A percentile compares a stretch with the other conserved stretches of the same genome.
These are phyloP conservation scores for Peromyscus attwateri DNA, from an alignment of 2,797 vertebrate species.

Conservation along the genomic window DNA sequence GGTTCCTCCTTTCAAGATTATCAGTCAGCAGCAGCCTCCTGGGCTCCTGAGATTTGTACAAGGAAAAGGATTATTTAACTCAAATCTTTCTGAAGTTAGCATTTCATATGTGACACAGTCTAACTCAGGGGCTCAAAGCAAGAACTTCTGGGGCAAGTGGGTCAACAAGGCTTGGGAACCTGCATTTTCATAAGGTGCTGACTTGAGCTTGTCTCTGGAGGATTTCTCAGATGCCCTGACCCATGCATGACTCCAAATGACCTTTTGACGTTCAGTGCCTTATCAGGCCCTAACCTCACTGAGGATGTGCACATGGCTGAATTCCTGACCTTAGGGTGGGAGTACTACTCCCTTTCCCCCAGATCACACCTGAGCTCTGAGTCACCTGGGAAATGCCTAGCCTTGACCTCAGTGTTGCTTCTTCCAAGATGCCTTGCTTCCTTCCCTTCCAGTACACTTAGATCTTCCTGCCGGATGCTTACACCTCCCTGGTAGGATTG, in stretches of 20 bases:
- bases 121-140: background rate
- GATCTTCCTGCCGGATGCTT: background rate
- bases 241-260: background rate
- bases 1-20: background rate
- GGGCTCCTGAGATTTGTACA: background rate
- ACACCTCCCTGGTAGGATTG: background rate
- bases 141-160: background rate
- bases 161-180: background rate
- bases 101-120: background rate
- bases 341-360: background rate
- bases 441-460: background rate
- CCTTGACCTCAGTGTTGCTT: background rate
- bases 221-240: background rate
- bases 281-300: background rate
- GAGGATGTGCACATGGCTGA: background rate
- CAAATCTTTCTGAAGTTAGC: background rate
- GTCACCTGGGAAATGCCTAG: background rate
- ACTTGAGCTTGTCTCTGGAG: too few relatives aligned
- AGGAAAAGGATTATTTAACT: background rate
- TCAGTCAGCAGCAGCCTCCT: background rate
- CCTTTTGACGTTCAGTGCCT: background rate
- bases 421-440: background rate
- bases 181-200: background rate
- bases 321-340: background rate
- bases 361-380: rapidly evolving